Conservation (phyloP, 2,797 vertebrate species). For the Leptodactylus fallax region DNA sequence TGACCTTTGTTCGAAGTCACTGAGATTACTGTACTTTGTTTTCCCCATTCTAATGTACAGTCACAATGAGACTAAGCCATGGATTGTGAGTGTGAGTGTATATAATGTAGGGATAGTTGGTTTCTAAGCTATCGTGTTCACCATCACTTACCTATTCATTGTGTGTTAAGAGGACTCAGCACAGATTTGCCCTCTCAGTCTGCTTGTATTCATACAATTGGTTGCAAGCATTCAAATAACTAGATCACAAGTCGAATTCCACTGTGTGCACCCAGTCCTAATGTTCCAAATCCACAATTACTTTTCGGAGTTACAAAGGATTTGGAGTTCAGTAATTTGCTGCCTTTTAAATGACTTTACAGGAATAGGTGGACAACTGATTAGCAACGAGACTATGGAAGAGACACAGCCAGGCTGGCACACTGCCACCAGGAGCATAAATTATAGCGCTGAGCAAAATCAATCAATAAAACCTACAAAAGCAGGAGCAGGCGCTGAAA, state of each 20-base stretch:
- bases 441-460: background rate
- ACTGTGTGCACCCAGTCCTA: background rate
- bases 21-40: too few species aligned
- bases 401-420: background rate
- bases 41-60: too few species aligned
- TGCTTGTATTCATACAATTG: background rate
- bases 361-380: background rate
- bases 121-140: too few species aligned
- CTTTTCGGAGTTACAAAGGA: background rate
- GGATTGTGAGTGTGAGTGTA: too few species aligned
- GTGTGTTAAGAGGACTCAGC: too few species aligned
- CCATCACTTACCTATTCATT: too few species aligned
- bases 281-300: background rate
- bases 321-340: background rate
- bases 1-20: too few species aligned
- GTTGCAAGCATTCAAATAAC: background rate
- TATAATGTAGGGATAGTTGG: too few species aligned
- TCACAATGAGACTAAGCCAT: too few species aligned
- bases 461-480: background rate
- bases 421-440: background rate
- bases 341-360: background rate
- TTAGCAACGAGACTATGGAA: background rate
- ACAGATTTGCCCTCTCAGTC: background rate
- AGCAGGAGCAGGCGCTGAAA: background rate
- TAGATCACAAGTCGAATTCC: background rate